Base-by-base conservation (phyloP, 2,113 vertebrate species). In the Syngnathus floridae region DNA sequence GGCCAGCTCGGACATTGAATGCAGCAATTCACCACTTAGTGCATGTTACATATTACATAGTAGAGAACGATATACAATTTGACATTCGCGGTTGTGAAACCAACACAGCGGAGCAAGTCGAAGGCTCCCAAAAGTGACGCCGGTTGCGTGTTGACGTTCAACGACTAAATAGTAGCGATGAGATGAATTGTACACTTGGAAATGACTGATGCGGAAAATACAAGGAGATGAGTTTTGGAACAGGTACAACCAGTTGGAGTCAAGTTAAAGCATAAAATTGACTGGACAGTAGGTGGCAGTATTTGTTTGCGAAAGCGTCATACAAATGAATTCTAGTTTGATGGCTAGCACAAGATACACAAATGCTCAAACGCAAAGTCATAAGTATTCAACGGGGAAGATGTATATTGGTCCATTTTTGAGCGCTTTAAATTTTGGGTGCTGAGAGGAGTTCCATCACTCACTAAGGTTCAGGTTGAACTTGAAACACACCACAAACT, bases 261-360 rank as follows among this genome's bases (percentile, higher is more conserved):
- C 19, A 41, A 40, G n/a, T 60, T 12, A 13, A 38, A 38, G 36
- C 3, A 19, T 17, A 38, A 12, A 40, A 63, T 62, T 70, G 51
- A 64, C 66, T 80, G 51, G 67, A 77, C 82, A 86, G 85, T 82
- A 88, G 84, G 86, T 80, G 89, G 88, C 88, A 90, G 89, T 90
- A 86, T 87, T 86, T 77, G 41, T 76, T 73, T 69, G 68, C 70
- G 62, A n/a, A n/a, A 12, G 17, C 6, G 19, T 26, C 10, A 4
- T 5, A 26, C 21, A 21, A 31, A 16, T 14, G 2, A 1, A 31
- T 46, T 5, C 6, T 46, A 16, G 14, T 6, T 56, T 21, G 17
- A 38, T 19, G 5, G 1, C 22, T 26, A 13, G 31, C 13, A 35
- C 45, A 16, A 45, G 14, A 45, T 45, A 45, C 1, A 19, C 48